phyloP scores from a whole-genome alignment of 30 jellyfish, hydroid and myxozoan genomes.

The Aurelia aurita complex sp. Pacific region DNA sequence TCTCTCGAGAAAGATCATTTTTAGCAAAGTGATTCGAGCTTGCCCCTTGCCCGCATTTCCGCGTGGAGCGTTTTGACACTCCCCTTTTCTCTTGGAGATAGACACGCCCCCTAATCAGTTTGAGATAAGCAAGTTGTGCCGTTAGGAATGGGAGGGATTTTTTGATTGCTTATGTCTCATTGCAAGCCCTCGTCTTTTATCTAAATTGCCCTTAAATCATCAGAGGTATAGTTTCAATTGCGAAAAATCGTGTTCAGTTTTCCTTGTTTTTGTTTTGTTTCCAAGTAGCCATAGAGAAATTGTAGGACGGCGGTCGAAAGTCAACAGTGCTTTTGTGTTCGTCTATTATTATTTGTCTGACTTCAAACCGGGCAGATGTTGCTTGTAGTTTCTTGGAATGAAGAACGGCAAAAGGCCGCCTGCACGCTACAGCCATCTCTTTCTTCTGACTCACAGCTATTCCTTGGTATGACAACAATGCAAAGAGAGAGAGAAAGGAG shows the following conservation, averaged over 20 bases:
- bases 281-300: slow-evolving; percentile 29
- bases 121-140: too few species aligned
- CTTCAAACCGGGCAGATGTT: not conserved
- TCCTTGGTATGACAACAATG: slow-evolving; percentile 19
- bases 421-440: not conserved
- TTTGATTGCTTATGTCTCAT: too few species aligned
- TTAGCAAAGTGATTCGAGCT: too few species aligned
- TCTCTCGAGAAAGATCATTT: too few species aligned
- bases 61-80: too few species aligned
- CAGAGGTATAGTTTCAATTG: not conserved
- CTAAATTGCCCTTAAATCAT: too few species aligned
- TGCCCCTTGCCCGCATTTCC: too few species aligned
- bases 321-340: not conserved
- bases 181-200: too few species aligned
- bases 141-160: too few species aligned
- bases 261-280: slow-evolving; percentile 35
- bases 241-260: not conserved
- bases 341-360: not conserved
- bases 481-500: not conserved
- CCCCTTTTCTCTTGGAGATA: too few species aligned
- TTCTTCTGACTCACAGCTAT: slow-evolving; percentile 27
- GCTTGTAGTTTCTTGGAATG: not conserved
- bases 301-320: not conserved
- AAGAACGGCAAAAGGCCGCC: slow-evolving; percentile 15
- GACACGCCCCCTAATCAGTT: too few species aligned